phyloP scores from a whole-genome alignment of 1,140 invertebrate genomes.

The Trichogramma pretiosum region DNA sequence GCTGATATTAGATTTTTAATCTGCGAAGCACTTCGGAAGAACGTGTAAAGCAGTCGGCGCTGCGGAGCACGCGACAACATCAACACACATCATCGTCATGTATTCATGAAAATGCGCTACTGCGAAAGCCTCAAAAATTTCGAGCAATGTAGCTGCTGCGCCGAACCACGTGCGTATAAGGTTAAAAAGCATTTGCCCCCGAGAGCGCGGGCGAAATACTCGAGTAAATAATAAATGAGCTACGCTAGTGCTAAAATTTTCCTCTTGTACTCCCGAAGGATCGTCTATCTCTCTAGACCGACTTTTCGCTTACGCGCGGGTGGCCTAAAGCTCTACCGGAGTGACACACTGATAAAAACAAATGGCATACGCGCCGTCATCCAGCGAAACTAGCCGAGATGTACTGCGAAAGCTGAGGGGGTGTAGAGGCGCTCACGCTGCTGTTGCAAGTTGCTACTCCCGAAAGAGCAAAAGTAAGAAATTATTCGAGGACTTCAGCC shows the following conservation, averaged over 20 bases:
- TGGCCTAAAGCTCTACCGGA: conserved; percentile 14
- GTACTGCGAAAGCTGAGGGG: too few relatives aligned
- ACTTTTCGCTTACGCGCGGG: conserved; percentile 19
- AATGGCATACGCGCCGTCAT: too few relatives aligned
- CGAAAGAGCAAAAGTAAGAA: conserved; percentile 40
- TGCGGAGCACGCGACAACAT: not conserved
- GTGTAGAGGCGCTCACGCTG: not conserved
- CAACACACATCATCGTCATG: not conserved
- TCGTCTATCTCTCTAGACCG: conserved; percentile 13
- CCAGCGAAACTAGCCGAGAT: too few relatives aligned
- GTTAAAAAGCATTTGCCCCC: conserved; percentile 12
- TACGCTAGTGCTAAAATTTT: conserved; percentile 26
- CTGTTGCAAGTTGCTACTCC: conserved; percentile 22
- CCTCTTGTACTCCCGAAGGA: conserved; percentile 19
- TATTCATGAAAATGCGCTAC: conserved; percentile 3
- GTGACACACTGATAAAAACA: conserved; percentile 43
- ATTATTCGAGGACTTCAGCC: conserved; percentile 39
- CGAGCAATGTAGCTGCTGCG: not conserved
- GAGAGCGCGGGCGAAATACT: not conserved
- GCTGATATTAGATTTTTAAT: conserved; percentile 8
- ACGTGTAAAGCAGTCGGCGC: not conserved
- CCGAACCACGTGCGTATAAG: not conserved
- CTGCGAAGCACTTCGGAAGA: conserved; percentile 10
- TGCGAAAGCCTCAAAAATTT: not conserved
- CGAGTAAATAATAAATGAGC: conserved; percentile 39